These are phyloP conservation scores for Clarias gariepinus DNA, from an alignment of 2,113 vertebrate genomes.

Conservation along the genomic window DNA sequence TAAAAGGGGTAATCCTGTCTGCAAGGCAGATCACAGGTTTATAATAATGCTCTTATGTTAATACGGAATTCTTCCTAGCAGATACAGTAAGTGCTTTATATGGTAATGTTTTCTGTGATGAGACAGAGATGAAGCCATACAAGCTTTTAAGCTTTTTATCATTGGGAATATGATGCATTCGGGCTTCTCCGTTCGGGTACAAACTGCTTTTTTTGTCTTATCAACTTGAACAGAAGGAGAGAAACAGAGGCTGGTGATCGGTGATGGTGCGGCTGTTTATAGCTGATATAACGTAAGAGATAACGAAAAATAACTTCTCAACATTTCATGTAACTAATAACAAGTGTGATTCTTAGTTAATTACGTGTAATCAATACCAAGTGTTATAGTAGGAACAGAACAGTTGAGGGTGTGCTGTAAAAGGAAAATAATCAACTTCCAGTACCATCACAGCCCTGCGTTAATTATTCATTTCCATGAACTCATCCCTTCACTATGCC, in stretches of 20 bases:
- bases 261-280: too few species aligned
- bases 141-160: background rate
- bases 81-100: background rate
- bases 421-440: background rate
- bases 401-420: background rate
- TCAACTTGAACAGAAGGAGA: background rate
- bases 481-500: too few species aligned
- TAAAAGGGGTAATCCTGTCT: background rate
- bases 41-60: background rate
- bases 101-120: too few species aligned
- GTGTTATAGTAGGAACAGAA: background rate
- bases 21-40: background rate
- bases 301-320: too few species aligned
- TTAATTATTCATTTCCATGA: background rate
- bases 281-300: background rate
- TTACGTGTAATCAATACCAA: background rate
- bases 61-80: background rate
- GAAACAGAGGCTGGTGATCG: background rate
- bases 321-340: background rate
- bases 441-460: background rate
- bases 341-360: background rate
- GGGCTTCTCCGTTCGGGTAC: background rate
- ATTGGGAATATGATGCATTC: background rate
- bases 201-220: background rate
- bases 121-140: background rate